Evolutionary conservation across 2,113 vertebrate genomes (phyloP), one percentile per base, ranked within the genome.

Genomic region (Geothlypis trichas): DNA sequence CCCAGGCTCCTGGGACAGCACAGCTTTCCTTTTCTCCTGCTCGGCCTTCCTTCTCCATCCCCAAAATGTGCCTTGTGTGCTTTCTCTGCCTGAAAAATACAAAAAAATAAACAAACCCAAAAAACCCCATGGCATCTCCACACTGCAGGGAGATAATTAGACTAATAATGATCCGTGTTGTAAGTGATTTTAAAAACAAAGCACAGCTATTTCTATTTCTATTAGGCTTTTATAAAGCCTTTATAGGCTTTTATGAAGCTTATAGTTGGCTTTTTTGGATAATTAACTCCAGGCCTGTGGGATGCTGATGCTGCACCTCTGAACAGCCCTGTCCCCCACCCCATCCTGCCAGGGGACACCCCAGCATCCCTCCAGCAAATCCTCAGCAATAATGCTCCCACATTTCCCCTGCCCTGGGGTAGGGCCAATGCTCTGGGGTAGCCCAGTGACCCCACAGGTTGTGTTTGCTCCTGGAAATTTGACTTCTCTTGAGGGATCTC

Each of bases 161-260:
- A 76, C 84, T 87, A 96, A 96, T 87, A 92, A 94, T 73, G 81
- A 95, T 54, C 69, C 3, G 0, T 58, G 69, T n/a, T 84, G 73
- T 86, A 93, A 95, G 73, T 92, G 73, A 92, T 91, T 95, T 96
- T 85, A 55, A 82, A 97, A 96, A 83, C 80, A 90, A 95, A 90
- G 75, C 39, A 58, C 90, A 92, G 73, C 84, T 52, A 84, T 93
- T 93, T 84, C 49, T 90, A n/a, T 85, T 93, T 86, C 71, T 91
- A 76, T 87, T 88, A 84, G 84, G 76, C 73, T 91, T 96, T 96
- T 95, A 66, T 84, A 94, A 86, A 84, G 79, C 71, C 73, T 96
- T 95, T 93, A 91, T 78, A 35, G 74, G 52, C 77, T 94, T 96
- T 94, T 89, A 85, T 76, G 62, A 92, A 73, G 75, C 54, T 93